phyloP scores from a whole-genome alignment of 2,113 vertebrate genomes.

The Chloebia gouldiae region DNA sequence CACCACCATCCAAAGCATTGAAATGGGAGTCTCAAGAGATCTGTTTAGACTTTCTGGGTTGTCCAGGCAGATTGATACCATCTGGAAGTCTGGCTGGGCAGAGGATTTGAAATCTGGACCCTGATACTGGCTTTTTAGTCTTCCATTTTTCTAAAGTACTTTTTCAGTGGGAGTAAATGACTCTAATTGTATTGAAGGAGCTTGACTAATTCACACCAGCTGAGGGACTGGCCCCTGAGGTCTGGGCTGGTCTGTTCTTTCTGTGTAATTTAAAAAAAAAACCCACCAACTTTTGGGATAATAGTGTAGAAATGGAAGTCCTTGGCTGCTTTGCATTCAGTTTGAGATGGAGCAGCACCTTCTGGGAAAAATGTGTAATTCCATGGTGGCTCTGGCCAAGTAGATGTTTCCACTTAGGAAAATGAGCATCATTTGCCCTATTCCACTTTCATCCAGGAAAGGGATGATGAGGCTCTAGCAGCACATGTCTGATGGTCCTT shows the following conservation, averaged over 20 bases:
- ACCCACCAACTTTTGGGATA: neutral
- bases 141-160: slow-evolving; percentile 39
- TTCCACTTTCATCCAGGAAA: neutral
- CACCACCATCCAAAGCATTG: neutral
- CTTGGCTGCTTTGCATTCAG: neutral
- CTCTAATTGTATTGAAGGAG: slow-evolving; percentile 49
- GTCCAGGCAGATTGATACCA: slow-evolving; percentile 22
- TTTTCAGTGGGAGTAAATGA: slow-evolving; percentile 31
- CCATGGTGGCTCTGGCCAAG: neutral
- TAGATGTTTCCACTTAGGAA: neutral
- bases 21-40: neutral
- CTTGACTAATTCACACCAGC: slow-evolving; percentile 57
- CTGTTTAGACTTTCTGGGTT: slow-evolving; percentile 12
- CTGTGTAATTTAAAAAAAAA: neutral
- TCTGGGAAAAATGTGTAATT: neutral
- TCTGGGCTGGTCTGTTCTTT: slow-evolving; percentile 41
- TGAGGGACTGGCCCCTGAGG: slow-evolving; percentile 42
- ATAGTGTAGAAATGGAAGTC: neutral
- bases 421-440: neutral
- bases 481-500: neutral
- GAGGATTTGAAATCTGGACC: slow-evolving; percentile 38
- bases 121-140: neutral
- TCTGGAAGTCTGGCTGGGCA: slow-evolving; percentile 8
- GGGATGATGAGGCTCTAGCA: neutral
- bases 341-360: neutral